These are phyloP conservation scores for Mormyrops attenuatus DNA, from an alignment of 2,797 vertebrate genomes.

Conservation along the genomic window DNA sequence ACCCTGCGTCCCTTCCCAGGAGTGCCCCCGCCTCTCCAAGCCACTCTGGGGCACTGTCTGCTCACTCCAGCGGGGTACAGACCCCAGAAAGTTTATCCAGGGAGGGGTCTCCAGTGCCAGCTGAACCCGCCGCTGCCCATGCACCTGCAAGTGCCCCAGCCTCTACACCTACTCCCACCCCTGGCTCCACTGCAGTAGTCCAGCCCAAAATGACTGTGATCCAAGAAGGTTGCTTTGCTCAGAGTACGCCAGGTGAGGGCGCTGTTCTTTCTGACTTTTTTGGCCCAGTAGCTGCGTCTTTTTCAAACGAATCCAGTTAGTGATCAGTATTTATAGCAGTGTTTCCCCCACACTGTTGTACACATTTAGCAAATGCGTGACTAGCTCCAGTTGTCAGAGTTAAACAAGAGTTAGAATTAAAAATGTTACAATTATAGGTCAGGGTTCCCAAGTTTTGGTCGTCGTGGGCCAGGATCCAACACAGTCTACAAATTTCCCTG, in stretches of 20 bases:
- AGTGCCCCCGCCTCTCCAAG: constrained; percentile 94
- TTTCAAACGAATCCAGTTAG: neutral
- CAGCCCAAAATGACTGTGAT: constrained; percentile 92
- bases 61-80: constrained; percentile 91
- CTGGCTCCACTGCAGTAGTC: constrained; percentile 36
- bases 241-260: constrained; percentile 79
- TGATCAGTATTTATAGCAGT: neutral
- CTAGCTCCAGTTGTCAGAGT: neutral
- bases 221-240: constrained; percentile 89
- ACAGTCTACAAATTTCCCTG: neutral
- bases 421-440: neutral
- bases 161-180: neutral
- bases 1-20: constrained; percentile 50
- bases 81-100: constrained; percentile 92
- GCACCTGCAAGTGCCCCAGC: constrained; percentile 36
- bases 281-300: neutral
- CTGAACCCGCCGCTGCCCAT: constrained; percentile 65
- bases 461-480: neutral
- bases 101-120: constrained; percentile 88
- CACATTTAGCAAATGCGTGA: neutral
- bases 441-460: neutral
- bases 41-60: constrained; percentile 88
- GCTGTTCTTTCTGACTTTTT: neutral
- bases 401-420: neutral
- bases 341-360: neutral